Base-by-base conservation (phyloP, 2,888 invertebrate genomes). In the Acheta domesticus region DNA sequence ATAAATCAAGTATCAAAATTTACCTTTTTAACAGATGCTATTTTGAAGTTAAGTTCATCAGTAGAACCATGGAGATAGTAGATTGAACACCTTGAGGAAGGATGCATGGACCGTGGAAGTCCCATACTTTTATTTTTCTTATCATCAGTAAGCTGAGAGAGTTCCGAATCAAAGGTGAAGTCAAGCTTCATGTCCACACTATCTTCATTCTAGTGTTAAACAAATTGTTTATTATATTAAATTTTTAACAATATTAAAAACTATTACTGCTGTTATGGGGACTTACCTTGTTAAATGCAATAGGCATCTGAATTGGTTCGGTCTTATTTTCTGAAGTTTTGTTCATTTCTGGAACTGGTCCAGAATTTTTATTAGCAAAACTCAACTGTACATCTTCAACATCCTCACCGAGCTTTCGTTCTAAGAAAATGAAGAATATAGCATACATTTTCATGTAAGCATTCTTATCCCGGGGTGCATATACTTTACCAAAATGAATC, bases 21-120 rank as follows among this genome's bases (percentile, higher is more conserved):
- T 20, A 91, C 91, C 84, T 94, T 95, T 87, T 97, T 97, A 76
- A 97, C 97, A 82, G 96, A 95, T 73, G 96, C 96, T 84, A 97
- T 97, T 89, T 97, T 97, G 88, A 95, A 91, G 88, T 96, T 96
- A 83, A 97, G 91, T 87, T 97, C 97, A 74, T 96, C 96, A 74
- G 96, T 94, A 82, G 94, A 92, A 21, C 93, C 93, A 62, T 62
- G 62, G 93, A 93, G 83, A 94, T 94, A 14, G 93, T 92, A 84
- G 91, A 94, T 79, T 93, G 92, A 48, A 90, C 90, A 77, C 91
- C 91, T 85, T 89, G 89, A 23, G 87, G 87, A 49, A 88, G 87
- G 82, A n/a, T 91, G 91, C 83, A 92, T 92, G 1, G 90, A 88
- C 80, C 89, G 87, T n/a, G 91, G 89, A 84, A 92, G 85, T 76